phyloP scores from a whole-genome alignment of 1,140 invertebrate genomes.

The Macrocentrus cingulum region DNA sequence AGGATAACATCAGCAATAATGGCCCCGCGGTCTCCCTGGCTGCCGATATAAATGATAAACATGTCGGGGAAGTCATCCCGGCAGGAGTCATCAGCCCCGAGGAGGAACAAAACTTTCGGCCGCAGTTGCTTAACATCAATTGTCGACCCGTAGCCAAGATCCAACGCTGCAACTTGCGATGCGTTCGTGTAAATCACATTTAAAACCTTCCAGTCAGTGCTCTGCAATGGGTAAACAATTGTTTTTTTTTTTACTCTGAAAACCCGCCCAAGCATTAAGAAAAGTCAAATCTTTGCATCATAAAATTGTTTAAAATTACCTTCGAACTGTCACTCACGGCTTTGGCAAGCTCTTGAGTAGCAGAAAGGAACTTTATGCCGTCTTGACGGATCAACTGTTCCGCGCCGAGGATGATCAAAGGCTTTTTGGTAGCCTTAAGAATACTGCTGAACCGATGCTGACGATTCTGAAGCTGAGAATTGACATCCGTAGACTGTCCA shows the following conservation, averaged over 20 bases:
- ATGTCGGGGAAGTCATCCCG: slow-evolving; percentile 80
- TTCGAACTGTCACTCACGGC: slow-evolving; percentile 57
- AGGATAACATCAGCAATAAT: slow-evolving; percentile 90
- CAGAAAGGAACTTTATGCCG: slow-evolving; percentile 74
- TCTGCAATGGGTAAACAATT: slow-evolving; percentile 37
- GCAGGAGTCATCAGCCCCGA: slow-evolving; percentile 89
- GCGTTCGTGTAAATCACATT: slow-evolving; percentile 91
- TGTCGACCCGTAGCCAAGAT: slow-evolving; percentile 89
- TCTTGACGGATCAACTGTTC: slow-evolving; percentile 79
- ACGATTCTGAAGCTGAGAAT: slow-evolving; percentile 75
- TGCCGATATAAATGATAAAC: slow-evolving; percentile 93
- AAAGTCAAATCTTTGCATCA: no score
- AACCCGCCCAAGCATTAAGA: slow-evolving; percentile 19
- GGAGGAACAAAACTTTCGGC: slow-evolving; percentile 83
- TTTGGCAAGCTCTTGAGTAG: slow-evolving; percentile 72
- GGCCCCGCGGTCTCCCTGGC: slow-evolving; percentile 95
- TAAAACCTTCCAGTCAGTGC: slow-evolving; percentile 74
- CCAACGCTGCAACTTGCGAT: slow-evolving; percentile 92
- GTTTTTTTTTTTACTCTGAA: background rate
- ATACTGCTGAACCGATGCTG: slow-evolving; percentile 75
- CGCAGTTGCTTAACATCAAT: slow-evolving; percentile 70
- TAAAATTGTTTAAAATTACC: slow-evolving; percentile 40
- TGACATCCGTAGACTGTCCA: slow-evolving; percentile 72
- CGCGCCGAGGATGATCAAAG: slow-evolving; percentile 90
- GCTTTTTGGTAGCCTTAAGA: slow-evolving; percentile 79